A percentile compares a stretch with the other conserved stretches of the same genome.
Evolutionary conservation across 2,797 vertebrate species (phyloP).

Genomic region (Urosaurus nigricauda): DNA sequence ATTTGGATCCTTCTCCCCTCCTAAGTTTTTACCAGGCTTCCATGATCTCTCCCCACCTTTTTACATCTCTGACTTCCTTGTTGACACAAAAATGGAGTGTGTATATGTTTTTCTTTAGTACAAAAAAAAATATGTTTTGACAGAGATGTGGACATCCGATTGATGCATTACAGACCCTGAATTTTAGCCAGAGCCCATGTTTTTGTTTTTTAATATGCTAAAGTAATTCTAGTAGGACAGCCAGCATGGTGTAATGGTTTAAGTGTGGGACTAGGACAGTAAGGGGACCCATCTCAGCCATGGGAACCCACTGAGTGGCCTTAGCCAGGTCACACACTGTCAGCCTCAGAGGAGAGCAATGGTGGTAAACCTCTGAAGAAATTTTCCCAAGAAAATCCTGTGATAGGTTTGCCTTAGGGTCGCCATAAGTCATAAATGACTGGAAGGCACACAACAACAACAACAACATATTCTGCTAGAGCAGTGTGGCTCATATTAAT

Average conservation of each 20-base stretch:
- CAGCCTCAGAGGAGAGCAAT: too few relatives aligned
- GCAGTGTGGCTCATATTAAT: background rate
- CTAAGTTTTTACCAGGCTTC: accelerated
- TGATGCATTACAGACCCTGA: background rate
- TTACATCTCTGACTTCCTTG: slow-evolving; percentile 7
- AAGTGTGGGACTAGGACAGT: too few relatives aligned
- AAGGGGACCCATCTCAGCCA: too few relatives aligned
- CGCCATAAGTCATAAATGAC: too few relatives aligned
- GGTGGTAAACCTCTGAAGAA: too few relatives aligned
- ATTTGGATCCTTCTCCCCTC: background rate
- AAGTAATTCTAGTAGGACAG: too few relatives aligned
- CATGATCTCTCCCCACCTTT: background rate
- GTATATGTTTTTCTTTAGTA: background rate
- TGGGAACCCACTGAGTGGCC: too few relatives aligned
- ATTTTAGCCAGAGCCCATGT: background rate
- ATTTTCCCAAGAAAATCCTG: too few relatives aligned
- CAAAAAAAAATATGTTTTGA: background rate
- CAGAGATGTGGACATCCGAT: background rate
- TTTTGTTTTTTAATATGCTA: background rate
- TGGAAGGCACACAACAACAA: too few relatives aligned
- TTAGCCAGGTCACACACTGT: too few relatives aligned
- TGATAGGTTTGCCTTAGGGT: too few relatives aligned
- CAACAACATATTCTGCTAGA: too few relatives aligned
- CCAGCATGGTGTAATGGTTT: background rate
- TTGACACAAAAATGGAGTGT: slow-evolving; percentile 15